phyloP scores from a whole-genome alignment of 2,113 vertebrate genomes.

The Axis porcinus region DNA sequence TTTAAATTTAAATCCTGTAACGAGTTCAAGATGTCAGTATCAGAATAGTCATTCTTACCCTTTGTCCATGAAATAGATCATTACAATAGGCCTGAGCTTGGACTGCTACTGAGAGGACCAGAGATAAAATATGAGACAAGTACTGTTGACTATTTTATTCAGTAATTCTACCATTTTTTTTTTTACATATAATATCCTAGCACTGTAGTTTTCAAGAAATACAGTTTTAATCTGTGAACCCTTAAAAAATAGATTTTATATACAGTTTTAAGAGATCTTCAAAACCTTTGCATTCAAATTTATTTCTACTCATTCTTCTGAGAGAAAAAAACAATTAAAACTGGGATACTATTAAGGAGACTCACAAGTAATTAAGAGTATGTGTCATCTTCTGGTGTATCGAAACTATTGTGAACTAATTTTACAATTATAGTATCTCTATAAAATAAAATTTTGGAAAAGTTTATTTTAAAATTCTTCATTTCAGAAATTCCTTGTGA shows the following conservation, averaged over 20 bases:
- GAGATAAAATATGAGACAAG: background rate
- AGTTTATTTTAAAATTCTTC: background rate
- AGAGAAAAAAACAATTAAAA: background rate
- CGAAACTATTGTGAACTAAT: background rate
- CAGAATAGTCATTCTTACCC: background rate
- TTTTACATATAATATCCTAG: background rate
- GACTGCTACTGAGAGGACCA: background rate
- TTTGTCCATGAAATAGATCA: background rate
- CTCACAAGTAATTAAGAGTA: background rate
- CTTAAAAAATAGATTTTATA: background rate
- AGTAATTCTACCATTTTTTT: background rate
- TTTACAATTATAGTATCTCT: background rate
- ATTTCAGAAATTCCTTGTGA: background rate
- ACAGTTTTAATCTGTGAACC: background rate
- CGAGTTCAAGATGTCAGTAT: background rate
- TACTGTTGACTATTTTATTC: background rate
- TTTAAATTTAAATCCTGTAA: background rate
- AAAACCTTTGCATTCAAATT: background rate
- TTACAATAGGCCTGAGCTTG: background rate
- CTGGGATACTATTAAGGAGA: background rate
- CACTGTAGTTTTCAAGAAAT: background rate
- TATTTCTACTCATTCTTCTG: background rate
- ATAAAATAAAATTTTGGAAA: background rate
- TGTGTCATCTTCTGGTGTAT: background rate
- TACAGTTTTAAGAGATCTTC: background rate